Evolutionary conservation across 2,888 invertebrate genomes (phyloP).

Genomic region (Pandemis heparana): DNA sequence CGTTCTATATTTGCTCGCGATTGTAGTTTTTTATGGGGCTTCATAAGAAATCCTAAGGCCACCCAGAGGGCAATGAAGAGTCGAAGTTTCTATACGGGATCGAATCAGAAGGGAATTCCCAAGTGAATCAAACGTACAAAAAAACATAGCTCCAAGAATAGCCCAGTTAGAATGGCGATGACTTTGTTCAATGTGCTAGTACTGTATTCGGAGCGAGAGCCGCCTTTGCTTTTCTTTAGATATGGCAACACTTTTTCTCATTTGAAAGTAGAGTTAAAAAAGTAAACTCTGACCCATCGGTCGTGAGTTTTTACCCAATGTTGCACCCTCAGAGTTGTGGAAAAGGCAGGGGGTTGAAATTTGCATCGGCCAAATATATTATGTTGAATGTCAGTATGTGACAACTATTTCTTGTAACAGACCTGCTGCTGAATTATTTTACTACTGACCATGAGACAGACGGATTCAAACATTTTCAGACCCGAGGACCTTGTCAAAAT

Average conservation of each 20-base stretch:
- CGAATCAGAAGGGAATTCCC: neutral
- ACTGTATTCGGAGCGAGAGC: neutral
- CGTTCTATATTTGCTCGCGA: neutral
- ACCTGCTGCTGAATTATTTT: too few species aligned
- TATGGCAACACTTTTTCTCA: neutral
- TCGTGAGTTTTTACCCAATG: too few species aligned
- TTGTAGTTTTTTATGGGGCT: neutral
- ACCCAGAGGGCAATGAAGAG: constrained; percentile 9
- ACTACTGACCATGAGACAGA: too few species aligned
- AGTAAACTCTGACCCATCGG: too few species aligned
- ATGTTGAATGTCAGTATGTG: too few species aligned
- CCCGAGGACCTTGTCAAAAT: neutral
- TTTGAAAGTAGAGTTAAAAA: too few species aligned
- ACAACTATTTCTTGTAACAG: too few species aligned
- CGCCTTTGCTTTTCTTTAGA: neutral
- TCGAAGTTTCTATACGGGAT: constrained; percentile 1
- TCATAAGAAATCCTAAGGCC: neutral
- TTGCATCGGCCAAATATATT: too few species aligned
- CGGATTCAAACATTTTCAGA: too few species aligned
- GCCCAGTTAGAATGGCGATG: neutral
- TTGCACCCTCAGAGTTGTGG: too few species aligned
- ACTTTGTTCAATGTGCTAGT: neutral
- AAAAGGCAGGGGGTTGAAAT: too few species aligned
- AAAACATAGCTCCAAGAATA: neutral
- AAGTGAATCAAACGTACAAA: neutral